Conservation (phyloP, 2,888 invertebrate genomes). For the Taenaris catops region DNA sequence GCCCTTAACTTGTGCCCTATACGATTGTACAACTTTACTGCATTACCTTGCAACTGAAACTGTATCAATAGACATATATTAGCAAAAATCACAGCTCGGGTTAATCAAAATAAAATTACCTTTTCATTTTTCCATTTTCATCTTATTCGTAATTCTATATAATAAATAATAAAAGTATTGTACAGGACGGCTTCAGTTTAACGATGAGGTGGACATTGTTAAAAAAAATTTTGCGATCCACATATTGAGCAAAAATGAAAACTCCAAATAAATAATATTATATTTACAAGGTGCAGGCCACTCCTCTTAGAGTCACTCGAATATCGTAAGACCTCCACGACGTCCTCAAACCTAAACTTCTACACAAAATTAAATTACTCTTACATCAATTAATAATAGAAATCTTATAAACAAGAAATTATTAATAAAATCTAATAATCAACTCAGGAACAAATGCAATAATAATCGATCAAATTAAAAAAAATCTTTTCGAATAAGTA, state of each 20-base stretch:
- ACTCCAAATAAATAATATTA: conserved; percentile 31
- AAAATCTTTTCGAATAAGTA: conserved; percentile 58
- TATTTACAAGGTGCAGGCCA: conserved; percentile 35
- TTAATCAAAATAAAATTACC: conserved; percentile 72
- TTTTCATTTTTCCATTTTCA: conserved; percentile 65
- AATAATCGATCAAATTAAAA: conserved; percentile 72
- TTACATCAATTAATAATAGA: conserved; percentile 52
- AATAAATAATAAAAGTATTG: conserved; percentile 75
- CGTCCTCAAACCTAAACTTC: conserved; percentile 50
- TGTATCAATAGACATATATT: conserved; percentile 55
- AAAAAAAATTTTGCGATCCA: conserved; percentile 28
- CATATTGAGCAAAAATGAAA: conserved; percentile 32
- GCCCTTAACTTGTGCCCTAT: conserved; percentile 2
- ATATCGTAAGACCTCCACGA: conserved; percentile 39
- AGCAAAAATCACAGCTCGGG: conserved; percentile 79
- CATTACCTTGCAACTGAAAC: conserved; percentile 25
- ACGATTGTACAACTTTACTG: conserved; percentile 13
- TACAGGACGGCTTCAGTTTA: conserved; percentile 62
- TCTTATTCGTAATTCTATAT: conserved; percentile 62
- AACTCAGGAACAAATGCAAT: conserved; percentile 80
- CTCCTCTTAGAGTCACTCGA: conserved; percentile 21
- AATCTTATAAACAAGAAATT: conserved; percentile 60
- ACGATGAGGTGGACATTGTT: conserved; percentile 53
- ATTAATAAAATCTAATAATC: conserved; percentile 74
- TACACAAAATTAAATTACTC: conserved; percentile 61